Evolutionary conservation across 2,888 invertebrate species (phyloP).

Genomic region (Ophioninae sp.): DNA sequence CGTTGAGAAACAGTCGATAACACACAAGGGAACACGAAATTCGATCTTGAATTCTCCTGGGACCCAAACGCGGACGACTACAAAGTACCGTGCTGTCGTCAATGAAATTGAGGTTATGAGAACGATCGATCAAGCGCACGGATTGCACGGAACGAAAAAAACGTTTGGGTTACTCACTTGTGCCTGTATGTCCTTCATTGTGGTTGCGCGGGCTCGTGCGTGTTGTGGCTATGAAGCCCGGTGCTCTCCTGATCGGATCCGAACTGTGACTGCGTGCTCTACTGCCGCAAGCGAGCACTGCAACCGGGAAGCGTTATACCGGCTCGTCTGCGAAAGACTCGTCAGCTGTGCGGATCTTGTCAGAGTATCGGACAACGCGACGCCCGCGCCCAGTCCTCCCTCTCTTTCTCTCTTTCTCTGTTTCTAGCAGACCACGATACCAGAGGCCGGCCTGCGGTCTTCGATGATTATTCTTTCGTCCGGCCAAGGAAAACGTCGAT

Average conservation of each 20-base stretch:
- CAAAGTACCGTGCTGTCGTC: too few species aligned
- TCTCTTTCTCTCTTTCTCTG: too few species aligned
- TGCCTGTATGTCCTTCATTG: slow-evolving; percentile 72
- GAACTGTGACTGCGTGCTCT: slow-evolving; percentile 61
- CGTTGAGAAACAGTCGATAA: too few species aligned
- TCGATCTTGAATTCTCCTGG: slow-evolving; percentile 17
- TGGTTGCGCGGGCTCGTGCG: slow-evolving; percentile 32
- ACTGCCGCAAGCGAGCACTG: slow-evolving; percentile 43
- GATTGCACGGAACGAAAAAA: neutral
- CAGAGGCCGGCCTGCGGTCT: too few species aligned
- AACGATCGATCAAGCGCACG: slow-evolving; percentile 1
- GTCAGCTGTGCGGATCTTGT: slow-evolving; percentile 61
- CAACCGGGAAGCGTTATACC: slow-evolving; percentile 22
- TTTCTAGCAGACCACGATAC: too few species aligned
- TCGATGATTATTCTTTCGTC: too few species aligned
- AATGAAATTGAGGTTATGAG: neutral
- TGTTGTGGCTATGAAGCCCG: too few species aligned
- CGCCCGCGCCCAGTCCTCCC: too few species aligned
- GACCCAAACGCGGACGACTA: too few species aligned
- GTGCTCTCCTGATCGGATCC: slow-evolving; percentile 63
- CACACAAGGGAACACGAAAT: neutral
- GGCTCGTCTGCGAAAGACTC: slow-evolving; percentile 54
- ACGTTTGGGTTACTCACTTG: slow-evolving; percentile 67
- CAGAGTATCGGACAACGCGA: slow-evolving; percentile 50
- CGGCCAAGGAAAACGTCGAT: too few species aligned